Evolutionary conservation across 2,797 vertebrate species (phyloP), one percentile per base, ranked within the genome.

Genomic region (Setipinna tenuifilis): DNA sequence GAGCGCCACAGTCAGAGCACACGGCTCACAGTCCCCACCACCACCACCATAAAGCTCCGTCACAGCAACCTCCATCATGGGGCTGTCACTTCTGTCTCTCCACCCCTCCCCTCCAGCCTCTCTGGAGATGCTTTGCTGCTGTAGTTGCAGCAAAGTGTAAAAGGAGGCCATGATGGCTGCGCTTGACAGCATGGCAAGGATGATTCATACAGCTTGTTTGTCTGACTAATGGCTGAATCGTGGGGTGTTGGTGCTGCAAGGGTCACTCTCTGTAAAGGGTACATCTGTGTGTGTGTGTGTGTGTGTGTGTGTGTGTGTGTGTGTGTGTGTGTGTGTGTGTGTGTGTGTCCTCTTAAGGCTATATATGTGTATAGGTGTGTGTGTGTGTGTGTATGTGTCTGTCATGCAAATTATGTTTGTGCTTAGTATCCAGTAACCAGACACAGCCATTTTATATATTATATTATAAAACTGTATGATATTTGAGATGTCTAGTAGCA

Each of bases 281-380:
- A 81, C 50, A 41, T 62, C 78, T 82, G 50, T 78, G 48, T 41
- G 28, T 62, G 54, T 84, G 80, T 65, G 59, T 41, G 44, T 83
- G 48, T 68, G 85, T 86, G 57, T 68, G 16, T 58, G 23, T 12
- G 6, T 25, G 78, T 57, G 14, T 82, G 78, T 61, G 35, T 62
- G 46, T 16, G 68, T 9, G 62, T 58, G 65, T 59, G 54, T 59
- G 21, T n/a, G 23, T 11, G 10, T 54, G 50, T 12, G 2, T 16
- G 14, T 54, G 50, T 11, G 50, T 50, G n/a, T n/a, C n/a, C n/a
- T n/a, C n/a, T n/a, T n/a, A n/a, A n/a, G n/a, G n/a, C n/a, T n/a
- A n/a, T n/a, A n/a, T n/a, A n/a, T 12, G 6, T 25, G 78, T 57
- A 9, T 82, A 61, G 50, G 35, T 62, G 46, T 16, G 68, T 9